Percentiles rank a stretch among this genome's conserved stretches.
Conservation (phyloP, 2,888 invertebrate genomes). For the Drosophila ochracea region DNA sequence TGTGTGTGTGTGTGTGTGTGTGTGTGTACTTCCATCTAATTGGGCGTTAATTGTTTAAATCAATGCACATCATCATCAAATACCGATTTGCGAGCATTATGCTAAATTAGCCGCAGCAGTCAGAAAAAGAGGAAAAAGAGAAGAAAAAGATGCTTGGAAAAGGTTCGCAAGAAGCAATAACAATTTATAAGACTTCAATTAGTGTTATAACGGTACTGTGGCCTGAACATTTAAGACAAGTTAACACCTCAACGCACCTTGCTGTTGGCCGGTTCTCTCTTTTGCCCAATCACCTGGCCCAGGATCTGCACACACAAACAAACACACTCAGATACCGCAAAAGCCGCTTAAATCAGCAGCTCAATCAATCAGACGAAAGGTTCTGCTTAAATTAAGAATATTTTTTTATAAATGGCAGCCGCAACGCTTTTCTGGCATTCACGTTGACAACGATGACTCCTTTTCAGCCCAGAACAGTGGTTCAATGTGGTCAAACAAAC, state of each 20-base stretch:
- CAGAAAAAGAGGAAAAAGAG: constrained; percentile 9
- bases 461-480: constrained; percentile 44
- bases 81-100: constrained; percentile 31
- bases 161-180: constrained; percentile 11
- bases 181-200: constrained; percentile 74
- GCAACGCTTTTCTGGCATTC: constrained; percentile 41
- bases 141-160: neutral
- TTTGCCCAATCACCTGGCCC: constrained; percentile 3
- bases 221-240: constrained; percentile 61
- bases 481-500: neutral
- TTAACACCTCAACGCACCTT: constrained; percentile 73
- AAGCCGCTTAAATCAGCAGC: constrained; percentile 79
- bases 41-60: constrained; percentile 72
- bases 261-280: constrained; percentile 6
- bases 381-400: constrained; percentile 73
- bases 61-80: constrained; percentile 54
- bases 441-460: constrained; percentile 29
- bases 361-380: constrained; percentile 73
- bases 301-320: constrained; percentile 12
- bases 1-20: too few relatives aligned
- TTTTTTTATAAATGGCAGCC: constrained; percentile 49
- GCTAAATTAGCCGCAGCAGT: constrained; percentile 34
- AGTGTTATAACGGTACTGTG: constrained; percentile 68
- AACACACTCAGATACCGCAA: constrained; percentile 1
- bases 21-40: constrained; percentile 51